Conservation (phyloP, 2,888 invertebrate genomes). For the Punctoribates punctum region DNA sequence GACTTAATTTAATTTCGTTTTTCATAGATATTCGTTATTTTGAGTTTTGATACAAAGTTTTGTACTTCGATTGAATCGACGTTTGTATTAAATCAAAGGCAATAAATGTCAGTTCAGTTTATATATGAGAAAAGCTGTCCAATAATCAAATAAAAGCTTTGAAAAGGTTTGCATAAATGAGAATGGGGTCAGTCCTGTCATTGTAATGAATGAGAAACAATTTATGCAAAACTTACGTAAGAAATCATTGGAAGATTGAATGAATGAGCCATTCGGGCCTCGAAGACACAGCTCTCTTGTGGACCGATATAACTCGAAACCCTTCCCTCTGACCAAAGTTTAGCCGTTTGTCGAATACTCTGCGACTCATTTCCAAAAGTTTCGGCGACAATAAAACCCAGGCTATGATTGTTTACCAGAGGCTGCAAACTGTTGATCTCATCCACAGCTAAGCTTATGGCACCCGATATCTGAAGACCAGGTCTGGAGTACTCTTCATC, state of each 20-base stretch:
- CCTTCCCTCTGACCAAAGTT: slow-evolving; percentile 72
- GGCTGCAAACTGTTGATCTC: slow-evolving; percentile 61
- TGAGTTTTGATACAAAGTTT: too few relatives aligned
- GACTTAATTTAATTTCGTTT: too few relatives aligned
- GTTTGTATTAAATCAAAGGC: too few relatives aligned
- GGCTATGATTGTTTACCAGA: slow-evolving; percentile 63
- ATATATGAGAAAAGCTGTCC: too few relatives aligned
- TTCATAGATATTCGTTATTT: too few relatives aligned
- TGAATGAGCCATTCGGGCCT: slow-evolving; percentile 86
- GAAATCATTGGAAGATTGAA: slow-evolving; percentile 95
- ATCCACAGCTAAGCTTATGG: slow-evolving; percentile 78
- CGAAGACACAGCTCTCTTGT: slow-evolving; percentile 85
- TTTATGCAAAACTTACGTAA: slow-evolving; percentile 69
- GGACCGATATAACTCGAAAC: slow-evolving; percentile 85
- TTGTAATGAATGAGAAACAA: neutral
- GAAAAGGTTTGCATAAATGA: too few relatives aligned
- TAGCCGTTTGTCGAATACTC: slow-evolving; percentile 79
- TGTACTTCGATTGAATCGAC: too few relatives aligned
- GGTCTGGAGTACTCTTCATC: slow-evolving; percentile 72
- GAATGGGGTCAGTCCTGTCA: neutral
- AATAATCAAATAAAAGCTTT: too few relatives aligned
- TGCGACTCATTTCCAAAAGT: slow-evolving; percentile 83
- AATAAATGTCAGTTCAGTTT: too few relatives aligned
- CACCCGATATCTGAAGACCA: slow-evolving; percentile 67
- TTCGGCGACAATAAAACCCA: slow-evolving; percentile 78